phyloP scores from a whole-genome alignment of 1,140 invertebrate species.

The Ceratoteleas bidentatus region DNA sequence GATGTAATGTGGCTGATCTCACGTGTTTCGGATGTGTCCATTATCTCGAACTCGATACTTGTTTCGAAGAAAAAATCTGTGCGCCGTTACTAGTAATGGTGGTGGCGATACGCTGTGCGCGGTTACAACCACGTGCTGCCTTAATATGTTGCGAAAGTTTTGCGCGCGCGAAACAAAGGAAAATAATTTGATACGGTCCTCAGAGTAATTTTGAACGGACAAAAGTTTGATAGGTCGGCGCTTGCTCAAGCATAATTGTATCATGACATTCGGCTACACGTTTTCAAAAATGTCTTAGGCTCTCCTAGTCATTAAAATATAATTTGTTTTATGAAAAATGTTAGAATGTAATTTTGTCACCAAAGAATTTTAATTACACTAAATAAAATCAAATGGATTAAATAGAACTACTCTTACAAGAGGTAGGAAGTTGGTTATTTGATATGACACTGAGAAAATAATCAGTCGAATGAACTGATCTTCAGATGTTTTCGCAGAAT shows the following conservation, averaged over 20 bases:
- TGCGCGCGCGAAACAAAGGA: slow-evolving; percentile 43
- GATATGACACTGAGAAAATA: too few relatives aligned
- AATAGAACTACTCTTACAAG: too few relatives aligned
- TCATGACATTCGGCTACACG: slow-evolving; percentile 38
- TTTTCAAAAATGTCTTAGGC: slow-evolving; percentile 52
- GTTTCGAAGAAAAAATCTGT: slow-evolving; percentile 53
- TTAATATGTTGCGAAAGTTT: slow-evolving; percentile 62
- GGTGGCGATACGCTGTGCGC: slow-evolving; percentile 44
- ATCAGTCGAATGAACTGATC: too few relatives aligned
- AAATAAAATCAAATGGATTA: too few relatives aligned
- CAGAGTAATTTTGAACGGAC: slow-evolving; percentile 48
- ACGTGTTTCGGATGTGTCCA: slow-evolving; percentile 51
- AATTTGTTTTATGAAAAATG: slow-evolving; percentile 19
- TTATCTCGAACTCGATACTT: slow-evolving; percentile 52
- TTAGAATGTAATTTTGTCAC: slow-evolving; percentile 1
- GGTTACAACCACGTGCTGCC: slow-evolving; percentile 58
- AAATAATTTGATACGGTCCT: slow-evolving; percentile 59
- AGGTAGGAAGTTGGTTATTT: too few relatives aligned
- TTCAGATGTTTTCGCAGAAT: too few relatives aligned
- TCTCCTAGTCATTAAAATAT: slow-evolving; percentile 14
- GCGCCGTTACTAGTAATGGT: slow-evolving; percentile 44
- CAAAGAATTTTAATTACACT: too few relatives aligned
- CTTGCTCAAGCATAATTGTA: slow-evolving; percentile 49
- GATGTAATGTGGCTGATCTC: slow-evolving; percentile 40
- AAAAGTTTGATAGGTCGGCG: slow-evolving; percentile 52